phyloP scores from a whole-genome alignment of 2,113 vertebrate genomes.

The Probosciger aterrimus region DNA sequence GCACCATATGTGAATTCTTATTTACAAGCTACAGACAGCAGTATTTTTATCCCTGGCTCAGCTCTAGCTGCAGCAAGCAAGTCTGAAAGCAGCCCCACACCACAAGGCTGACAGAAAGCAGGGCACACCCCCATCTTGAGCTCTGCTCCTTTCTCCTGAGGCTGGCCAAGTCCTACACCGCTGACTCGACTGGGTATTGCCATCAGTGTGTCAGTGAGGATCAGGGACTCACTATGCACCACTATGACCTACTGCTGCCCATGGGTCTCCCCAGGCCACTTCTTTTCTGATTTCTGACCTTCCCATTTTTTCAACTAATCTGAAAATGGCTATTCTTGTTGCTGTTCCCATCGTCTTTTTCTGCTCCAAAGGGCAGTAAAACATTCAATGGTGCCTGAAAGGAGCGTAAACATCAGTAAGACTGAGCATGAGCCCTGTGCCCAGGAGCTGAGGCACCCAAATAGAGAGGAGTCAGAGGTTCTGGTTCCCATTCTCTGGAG shows the following conservation, averaged over 20 bases:
- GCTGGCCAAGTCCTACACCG: neutral
- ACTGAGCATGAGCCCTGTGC: neutral
- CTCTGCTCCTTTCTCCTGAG: neutral
- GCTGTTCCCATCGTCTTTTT: neutral
- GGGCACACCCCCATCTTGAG: neutral
- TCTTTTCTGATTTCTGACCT: neutral
- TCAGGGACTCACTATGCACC: neutral
- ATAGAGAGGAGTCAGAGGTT: neutral
- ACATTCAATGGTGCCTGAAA: neutral
- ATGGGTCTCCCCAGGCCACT: neutral
- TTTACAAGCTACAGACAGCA: neutral
- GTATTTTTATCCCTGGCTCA: neutral
- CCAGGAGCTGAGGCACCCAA: neutral
- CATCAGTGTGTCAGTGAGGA: accelerated
- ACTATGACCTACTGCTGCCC: neutral
- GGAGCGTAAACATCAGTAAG: neutral
- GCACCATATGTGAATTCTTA: neutral
- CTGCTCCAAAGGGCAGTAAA: neutral
- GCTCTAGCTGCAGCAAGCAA: neutral
- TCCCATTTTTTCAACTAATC: neutral
- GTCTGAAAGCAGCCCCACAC: neutral
- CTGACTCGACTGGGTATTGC: accelerated
- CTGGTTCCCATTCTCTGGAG: neutral
- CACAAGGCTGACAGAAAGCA: neutral
- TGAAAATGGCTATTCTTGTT: neutral